These are phyloP conservation scores for Alauda arvensis DNA, from an alignment of 2,797 vertebrate genomes.

Conservation along the genomic window DNA sequence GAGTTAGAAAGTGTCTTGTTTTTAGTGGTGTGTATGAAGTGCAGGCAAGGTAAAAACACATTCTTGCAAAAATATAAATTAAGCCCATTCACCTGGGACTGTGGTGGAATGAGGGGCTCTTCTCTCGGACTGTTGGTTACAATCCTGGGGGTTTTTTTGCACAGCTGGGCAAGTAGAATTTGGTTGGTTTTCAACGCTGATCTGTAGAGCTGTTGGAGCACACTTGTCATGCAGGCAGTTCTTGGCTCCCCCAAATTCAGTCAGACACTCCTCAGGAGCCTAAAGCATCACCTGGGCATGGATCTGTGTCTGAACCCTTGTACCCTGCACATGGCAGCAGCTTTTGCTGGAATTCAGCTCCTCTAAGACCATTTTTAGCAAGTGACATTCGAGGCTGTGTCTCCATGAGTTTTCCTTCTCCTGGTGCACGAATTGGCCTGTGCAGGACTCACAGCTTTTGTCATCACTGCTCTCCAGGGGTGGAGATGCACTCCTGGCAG, in stretches of 20 bases:
- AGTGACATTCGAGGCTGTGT: accelerated
- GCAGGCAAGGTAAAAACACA: neutral
- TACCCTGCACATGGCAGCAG: too few relatives aligned
- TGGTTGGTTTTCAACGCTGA: neutral
- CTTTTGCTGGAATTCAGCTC: neutral
- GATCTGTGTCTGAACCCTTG: neutral
- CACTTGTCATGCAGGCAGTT: neutral
- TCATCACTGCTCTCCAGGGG: accelerated
- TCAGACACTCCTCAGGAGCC: neutral
- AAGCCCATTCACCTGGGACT: neutral
- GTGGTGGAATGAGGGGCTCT: neutral
- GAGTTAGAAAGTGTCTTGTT: neutral
- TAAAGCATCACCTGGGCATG: neutral
- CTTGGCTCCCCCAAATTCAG: neutral
- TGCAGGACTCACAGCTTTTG: neutral
- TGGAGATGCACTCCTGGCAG: neutral
- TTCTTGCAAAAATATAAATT: neutral
- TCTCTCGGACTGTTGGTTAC: neutral
- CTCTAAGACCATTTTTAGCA: neutral
- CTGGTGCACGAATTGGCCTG: neutral
- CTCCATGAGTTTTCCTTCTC: neutral
- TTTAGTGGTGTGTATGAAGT: neutral
- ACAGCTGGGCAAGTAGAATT: neutral
- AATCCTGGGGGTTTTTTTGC: neutral
- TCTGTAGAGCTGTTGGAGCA: neutral